Evolutionary conservation across 92 coral and sea anemone genomes (phyloP), one percentile per base, ranked within the genome.

Genomic region (Palythoa grandiflora): DNA sequence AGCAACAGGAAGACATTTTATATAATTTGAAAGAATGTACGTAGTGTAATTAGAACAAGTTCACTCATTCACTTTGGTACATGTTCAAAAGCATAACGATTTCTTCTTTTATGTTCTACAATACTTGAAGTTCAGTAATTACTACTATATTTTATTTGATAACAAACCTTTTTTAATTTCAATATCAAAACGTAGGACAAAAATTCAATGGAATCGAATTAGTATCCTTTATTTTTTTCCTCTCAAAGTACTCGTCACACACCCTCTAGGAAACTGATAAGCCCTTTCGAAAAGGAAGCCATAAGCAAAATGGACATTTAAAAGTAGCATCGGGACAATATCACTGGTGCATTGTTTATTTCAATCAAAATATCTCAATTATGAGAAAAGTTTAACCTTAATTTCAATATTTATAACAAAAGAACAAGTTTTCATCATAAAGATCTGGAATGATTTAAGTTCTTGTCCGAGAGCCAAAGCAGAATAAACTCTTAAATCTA

Each of bases 221-320:
- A 4, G 19, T 60, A 15, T 3, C 8, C n/a, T 16, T 60, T 60
- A 60, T 55, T 11, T 55, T 55, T 28, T 60, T 60, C 68, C 7
- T 35, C 4, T 6, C 20, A 20, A 63, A 63, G 70, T 16, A 5
- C 2, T 63, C 10, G 9, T 63, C 70, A 9, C 70, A 63, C 70
- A n/a, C 70, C 70, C 70, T 63, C 10, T 63, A 28, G 35, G 20
- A 63, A 16, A 7, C 70, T 21, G 70, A 63, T n/a, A 17, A 63
- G 70, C 9, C 70, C 28, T 63, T 63, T 63, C 70, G 70, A 63
- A 63, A 63, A 63, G 70, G 70, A 63, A 63, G 21, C 70, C 70
- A 63, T 63, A 63, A 63, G 70, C 20, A 7, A 55, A 63, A 21
- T 63, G 8, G n/a, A 9, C 70, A 63, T 63, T 63, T 35, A 63